These are phyloP conservation scores for Phymatocera aterrima DNA, from an alignment of 2,888 invertebrate species.

Conservation along the genomic window DNA sequence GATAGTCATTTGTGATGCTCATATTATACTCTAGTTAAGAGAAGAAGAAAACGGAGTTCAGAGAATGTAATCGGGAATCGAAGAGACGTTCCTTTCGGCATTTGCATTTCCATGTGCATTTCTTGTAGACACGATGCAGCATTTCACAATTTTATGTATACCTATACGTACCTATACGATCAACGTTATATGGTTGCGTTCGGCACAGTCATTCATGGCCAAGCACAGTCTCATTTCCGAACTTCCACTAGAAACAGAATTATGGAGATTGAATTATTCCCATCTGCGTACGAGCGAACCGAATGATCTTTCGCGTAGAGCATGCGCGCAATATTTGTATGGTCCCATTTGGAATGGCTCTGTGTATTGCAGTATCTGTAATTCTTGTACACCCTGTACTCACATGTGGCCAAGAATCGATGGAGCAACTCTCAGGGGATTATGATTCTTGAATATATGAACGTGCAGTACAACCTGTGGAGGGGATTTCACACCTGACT, in stretches of 20 bases:
- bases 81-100: no score
- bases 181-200: background rate
- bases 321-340: background rate
- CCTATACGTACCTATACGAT: background rate
- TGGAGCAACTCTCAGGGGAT: constrained; percentile 11
- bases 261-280: no score
- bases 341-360: background rate
- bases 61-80: background rate
- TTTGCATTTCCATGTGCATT: background rate
- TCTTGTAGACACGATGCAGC: background rate
- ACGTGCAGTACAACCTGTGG: background rate
- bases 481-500: constrained; percentile 40
- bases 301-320: background rate
- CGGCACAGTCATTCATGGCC: no score
- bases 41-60: background rate
- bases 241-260: no score
- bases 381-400: constrained; percentile 1
- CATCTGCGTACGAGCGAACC: background rate
- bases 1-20: background rate
- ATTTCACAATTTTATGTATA: background rate
- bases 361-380: background rate
- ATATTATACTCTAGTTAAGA: background rate
- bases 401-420: background rate
- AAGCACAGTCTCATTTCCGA: no score
- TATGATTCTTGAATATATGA: constrained; percentile 30